Base-by-base conservation (phyloP, 2,888 invertebrate species). In the Acheta domesticus region DNA sequence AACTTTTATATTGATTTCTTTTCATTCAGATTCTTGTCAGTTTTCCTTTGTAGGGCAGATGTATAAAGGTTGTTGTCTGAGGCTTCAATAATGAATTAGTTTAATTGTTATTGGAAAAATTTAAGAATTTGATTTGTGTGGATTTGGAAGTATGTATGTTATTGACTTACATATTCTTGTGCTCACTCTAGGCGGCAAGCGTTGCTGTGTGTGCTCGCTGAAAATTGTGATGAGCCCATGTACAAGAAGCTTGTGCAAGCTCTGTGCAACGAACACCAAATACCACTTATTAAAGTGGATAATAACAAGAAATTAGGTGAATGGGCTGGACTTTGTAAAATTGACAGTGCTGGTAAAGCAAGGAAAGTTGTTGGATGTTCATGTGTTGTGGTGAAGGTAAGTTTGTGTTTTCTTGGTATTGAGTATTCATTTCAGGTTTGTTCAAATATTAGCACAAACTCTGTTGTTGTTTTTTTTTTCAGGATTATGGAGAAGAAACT, bases 291-390 rank as follows among this genome's bases (percentile, higher is more conserved):
- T 83, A 96, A 96, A 90, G 98, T 81, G 78, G 98, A 99, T 87
- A 97, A 98, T 88, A 99, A 98, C 90, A 99, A 99, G 89, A 98
- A 98, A 87, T 91, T 99, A 80, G 99, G 99, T 77, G 99, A 99
- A 90, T 99, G 99, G 98, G 96, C 98, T 77, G 99, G 99, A 83
- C 92, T 99, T 81, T 99, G 99, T 90, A 99, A 99, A 90, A 97
- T 99, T 86, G 99, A 99, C 90, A 97, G 96, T 86, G 97, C 98
- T 84, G 99, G 99, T 86, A 99, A 99, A 87, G 97, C 99, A 82
- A 92, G 99, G 84, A 99, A 99, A 90, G 96, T 99, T 83, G 98
- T 98, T 84, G 97, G 98, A 79, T 98, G 98, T 90, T 98, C 98
- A 8, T 97, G 97, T 86, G 98, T 98, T 82, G 99, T 99, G 82